Percentiles rank a stretch among this genome's conserved stretches.
phyloP scores from a whole-genome alignment of 2,797 vertebrate genomes.

The Hipposideros larvatus region DNA sequence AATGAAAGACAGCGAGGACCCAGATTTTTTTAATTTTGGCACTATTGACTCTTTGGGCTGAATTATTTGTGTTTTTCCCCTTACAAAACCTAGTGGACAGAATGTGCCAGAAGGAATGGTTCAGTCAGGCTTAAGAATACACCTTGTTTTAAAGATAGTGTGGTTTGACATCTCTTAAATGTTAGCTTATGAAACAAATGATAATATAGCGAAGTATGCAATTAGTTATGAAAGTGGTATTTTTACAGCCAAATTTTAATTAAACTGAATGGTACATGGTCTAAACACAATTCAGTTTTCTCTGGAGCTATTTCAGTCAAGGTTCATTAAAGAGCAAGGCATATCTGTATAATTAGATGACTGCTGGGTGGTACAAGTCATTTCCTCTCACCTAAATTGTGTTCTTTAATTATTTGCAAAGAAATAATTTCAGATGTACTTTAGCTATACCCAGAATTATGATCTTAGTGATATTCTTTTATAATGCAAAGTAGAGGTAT shows the following conservation, averaged over 20 bases:
- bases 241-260: conserved; percentile 60
- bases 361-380: neutral
- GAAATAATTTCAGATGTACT: neutral
- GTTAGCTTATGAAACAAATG: conserved; percentile 52
- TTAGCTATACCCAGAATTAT: neutral
- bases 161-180: conserved; percentile 43
- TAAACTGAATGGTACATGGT: neutral
- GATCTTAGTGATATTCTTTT: neutral
- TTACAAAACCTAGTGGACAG: neutral
- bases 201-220: conserved; percentile 17
- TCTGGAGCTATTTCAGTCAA: conserved; percentile 44
- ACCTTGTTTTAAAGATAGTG: conserved; percentile 58
- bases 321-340: conserved; percentile 49
- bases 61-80: neutral
- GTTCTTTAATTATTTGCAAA: conserved; percentile 34
- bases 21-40: neutral
- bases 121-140: conserved; percentile 3
- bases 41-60: neutral
- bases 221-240: neutral
- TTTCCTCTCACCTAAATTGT: conserved; percentile 56
- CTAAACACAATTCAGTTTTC: conserved; percentile 40
- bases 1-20: neutral
- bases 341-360: neutral
- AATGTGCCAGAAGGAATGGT: conserved; percentile 47
- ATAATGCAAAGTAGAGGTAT: neutral